Evolutionary conservation across 92 coral and sea anemone species (phyloP).

Genomic region (Micromussa lordhowensis): DNA sequence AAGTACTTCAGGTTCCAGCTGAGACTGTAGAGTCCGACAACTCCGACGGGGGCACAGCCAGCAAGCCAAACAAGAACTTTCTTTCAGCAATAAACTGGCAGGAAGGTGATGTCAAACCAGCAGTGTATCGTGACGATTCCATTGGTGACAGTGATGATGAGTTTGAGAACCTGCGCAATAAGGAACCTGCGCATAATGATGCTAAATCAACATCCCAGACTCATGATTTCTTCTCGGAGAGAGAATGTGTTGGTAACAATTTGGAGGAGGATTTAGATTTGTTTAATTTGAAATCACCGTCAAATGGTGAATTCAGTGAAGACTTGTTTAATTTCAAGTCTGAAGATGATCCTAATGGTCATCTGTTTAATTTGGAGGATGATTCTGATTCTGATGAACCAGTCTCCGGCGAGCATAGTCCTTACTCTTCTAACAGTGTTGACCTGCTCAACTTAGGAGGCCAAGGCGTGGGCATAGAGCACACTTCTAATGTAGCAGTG

Average conservation of each 20-base stretch:
- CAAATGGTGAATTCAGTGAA: slow-evolving; percentile 13
- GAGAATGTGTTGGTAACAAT: slow-evolving; percentile 38
- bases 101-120: slow-evolving; percentile 16
- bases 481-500: slow-evolving; percentile 2
- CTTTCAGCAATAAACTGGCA: slow-evolving; percentile 45
- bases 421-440: slow-evolving; percentile 18
- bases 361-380: slow-evolving; percentile 11
- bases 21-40: slow-evolving; percentile 19
- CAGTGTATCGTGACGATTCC: slow-evolving; percentile 21
- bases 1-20: slow-evolving; percentile 25
- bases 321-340: slow-evolving; percentile 30
- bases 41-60: slow-evolving; percentile 22
- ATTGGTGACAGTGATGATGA: slow-evolving; percentile 80
- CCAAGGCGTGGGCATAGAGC: slow-evolving; percentile 3
- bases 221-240: slow-evolving; percentile 78
- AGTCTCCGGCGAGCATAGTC: slow-evolving; percentile 26
- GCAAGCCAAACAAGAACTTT: slow-evolving; percentile 31
- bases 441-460: slow-evolving; percentile 68
- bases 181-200: not conserved
- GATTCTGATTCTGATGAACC: slow-evolving; percentile 46
- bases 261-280: slow-evolving; percentile 59
- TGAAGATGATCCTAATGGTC: not conserved
- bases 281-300: slow-evolving; percentile 66
- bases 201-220: slow-evolving; percentile 24
- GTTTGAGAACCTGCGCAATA: slow-evolving; percentile 63